These are phyloP conservation scores for Chrysodeixis includens DNA, from an alignment of 2,888 invertebrate genomes.

Conservation along the genomic window DNA sequence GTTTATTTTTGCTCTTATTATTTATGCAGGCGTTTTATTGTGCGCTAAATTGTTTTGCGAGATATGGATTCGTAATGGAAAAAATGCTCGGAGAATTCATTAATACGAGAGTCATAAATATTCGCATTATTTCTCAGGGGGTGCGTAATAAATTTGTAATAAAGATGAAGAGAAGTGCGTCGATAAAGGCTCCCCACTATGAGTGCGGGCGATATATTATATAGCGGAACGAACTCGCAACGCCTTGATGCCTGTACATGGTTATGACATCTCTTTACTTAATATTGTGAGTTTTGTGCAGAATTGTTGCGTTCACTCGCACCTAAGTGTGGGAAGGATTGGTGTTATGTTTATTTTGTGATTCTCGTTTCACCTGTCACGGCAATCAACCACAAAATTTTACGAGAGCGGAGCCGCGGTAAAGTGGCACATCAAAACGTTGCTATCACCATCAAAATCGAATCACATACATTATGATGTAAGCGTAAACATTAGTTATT, in stretches of 20 bases:
- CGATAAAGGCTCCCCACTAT: slow-evolving; percentile 70
- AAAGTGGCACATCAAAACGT: slow-evolving; percentile 40
- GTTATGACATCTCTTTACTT: slow-evolving; percentile 58
- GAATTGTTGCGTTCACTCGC: slow-evolving; percentile 35
- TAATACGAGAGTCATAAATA: slow-evolving; percentile 79
- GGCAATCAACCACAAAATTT: slow-evolving; percentile 50
- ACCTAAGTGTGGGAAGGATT: slow-evolving; percentile 23
- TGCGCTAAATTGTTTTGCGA: slow-evolving; percentile 50
- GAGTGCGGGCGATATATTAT: slow-evolving; percentile 50
- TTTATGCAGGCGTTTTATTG: slow-evolving; percentile 66
- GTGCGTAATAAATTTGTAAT: slow-evolving; percentile 79
- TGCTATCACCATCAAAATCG: slow-evolving; percentile 47
- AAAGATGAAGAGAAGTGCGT: slow-evolving; percentile 71
- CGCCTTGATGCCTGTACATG: slow-evolving; percentile 65
- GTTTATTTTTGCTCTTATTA: slow-evolving; percentile 61
- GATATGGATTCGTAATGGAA: slow-evolving; percentile 48
- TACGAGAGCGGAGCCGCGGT: slow-evolving; percentile 36
- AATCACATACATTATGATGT: slow-evolving; percentile 31
- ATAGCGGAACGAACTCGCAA: slow-evolving; percentile 70
- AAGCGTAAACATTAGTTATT: slow-evolving; percentile 53
- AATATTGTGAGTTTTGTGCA: slow-evolving; percentile 54
- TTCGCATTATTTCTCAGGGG: slow-evolving; percentile 72
- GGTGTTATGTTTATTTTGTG: slow-evolving; percentile 47
- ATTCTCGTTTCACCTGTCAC: slow-evolving; percentile 49
- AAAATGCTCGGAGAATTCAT: slow-evolving; percentile 67